A percentile compares a stretch with the other conserved stretches of the same genome.
These are phyloP conservation scores for Falco biarmicus DNA, from an alignment of 2,797 vertebrate genomes.

Conservation along the genomic window DNA sequence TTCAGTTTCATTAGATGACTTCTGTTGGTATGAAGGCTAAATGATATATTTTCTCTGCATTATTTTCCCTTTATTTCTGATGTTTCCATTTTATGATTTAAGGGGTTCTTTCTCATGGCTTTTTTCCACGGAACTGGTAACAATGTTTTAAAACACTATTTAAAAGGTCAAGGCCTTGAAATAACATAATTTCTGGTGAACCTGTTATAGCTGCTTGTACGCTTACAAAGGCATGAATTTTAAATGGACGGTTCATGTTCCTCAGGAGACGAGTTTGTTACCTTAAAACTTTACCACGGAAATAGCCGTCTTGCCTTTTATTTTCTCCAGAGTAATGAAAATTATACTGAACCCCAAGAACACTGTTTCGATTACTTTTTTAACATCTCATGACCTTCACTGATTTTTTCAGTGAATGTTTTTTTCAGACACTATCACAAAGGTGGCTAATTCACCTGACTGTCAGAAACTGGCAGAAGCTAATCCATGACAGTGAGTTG, in stretches of 20 bases:
- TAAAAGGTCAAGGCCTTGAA: not conserved
- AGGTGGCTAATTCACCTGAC: not conserved
- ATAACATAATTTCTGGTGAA: conserved; percentile 6
- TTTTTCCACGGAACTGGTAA: not conserved
- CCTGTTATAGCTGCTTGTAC: not conserved
- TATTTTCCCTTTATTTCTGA: not conserved
- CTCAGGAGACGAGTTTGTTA: not conserved
- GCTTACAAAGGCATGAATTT: not conserved
- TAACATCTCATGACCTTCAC: not conserved
- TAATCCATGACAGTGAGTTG: not conserved
- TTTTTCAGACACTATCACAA: not conserved
- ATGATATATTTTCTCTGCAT: not conserved
- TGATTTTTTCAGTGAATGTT: not conserved
- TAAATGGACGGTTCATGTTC: not conserved
- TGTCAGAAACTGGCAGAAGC: not conserved
- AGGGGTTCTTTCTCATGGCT: not conserved
- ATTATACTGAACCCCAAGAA: not conserved
- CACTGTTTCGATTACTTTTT: not conserved
- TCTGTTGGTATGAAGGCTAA: not conserved
- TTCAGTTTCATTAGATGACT: not conserved
- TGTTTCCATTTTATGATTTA: not conserved
- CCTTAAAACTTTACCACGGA: conserved; percentile 41
- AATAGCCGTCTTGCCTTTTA: not conserved
- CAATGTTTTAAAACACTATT: not conserved
- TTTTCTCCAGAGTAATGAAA: not conserved